Evolutionary conservation across 1,140 invertebrate species (phyloP).

Genomic region (Drosophila nasuta): DNA sequence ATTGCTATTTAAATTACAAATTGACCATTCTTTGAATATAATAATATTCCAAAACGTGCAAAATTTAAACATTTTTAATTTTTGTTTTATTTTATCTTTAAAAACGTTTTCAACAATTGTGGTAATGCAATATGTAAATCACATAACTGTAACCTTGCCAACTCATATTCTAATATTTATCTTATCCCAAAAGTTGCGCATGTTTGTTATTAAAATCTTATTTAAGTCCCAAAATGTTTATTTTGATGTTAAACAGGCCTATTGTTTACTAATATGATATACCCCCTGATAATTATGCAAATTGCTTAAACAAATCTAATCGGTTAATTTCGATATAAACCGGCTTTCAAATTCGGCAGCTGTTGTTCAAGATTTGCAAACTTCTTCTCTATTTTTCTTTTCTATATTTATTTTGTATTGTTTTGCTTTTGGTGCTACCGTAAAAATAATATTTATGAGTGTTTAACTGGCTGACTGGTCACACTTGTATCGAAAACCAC

Average conservation of each 20-base stretch:
- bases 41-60: no score
- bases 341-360: conserved; percentile 26
- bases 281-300: conserved; percentile 50
- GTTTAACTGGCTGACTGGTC: conserved; percentile 17
- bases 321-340: conserved; percentile 50
- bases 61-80: no score
- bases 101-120: neutral
- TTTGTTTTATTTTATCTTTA: no score
- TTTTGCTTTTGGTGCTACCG: conserved; percentile 42
- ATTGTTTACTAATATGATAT: conserved; percentile 39
- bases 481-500: conserved; percentile 1
- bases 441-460: conserved; percentile 22
- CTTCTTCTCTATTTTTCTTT: conserved; percentile 7
- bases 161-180: neutral
- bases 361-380: conserved; percentile 27
- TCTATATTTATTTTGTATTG: neutral
- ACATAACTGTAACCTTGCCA: conserved; percentile 25
- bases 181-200: conserved; percentile 11
- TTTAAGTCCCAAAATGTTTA: conserved; percentile 33
- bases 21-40: no score
- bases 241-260: conserved; percentile 30
- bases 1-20: no score
- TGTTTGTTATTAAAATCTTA: conserved; percentile 30
- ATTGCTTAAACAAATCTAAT: conserved; percentile 53
- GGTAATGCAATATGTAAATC: neutral